phyloP scores from a whole-genome alignment of 35 echinoderm and acorn worm genomes.

The Lytechinus pictus region DNA sequence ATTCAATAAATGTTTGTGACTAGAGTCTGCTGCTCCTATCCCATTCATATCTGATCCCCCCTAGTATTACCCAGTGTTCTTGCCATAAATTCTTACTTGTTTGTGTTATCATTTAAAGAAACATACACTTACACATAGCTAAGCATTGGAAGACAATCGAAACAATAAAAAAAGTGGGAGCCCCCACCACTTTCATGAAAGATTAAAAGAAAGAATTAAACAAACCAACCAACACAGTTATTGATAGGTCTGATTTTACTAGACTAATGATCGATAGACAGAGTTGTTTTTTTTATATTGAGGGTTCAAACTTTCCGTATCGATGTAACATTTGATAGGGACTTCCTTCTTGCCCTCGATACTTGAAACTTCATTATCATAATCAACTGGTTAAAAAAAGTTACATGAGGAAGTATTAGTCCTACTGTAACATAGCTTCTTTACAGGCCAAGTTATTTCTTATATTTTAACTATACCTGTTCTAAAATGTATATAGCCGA shows the following conservation, averaged over 20 bases:
- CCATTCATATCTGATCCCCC: too few relatives aligned
- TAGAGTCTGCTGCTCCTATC: too few relatives aligned
- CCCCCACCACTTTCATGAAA: too few relatives aligned
- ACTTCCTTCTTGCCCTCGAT: background rate
- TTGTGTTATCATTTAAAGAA: too few relatives aligned
- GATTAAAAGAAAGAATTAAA: too few relatives aligned
- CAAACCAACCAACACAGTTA: background rate
- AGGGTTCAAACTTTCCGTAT: background rate
- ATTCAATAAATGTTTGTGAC: too few relatives aligned
- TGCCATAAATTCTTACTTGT: too few relatives aligned
- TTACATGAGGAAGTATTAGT: background rate
- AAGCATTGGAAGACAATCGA: too few relatives aligned
- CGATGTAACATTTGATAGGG: slow-evolving; percentile 6
- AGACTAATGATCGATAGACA: background rate
- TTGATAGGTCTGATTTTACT: background rate
- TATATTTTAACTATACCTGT: background rate
- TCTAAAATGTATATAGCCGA: too few relatives aligned
- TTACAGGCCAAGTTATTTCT: background rate
- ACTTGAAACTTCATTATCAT: background rate
- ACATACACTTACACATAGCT: too few relatives aligned
- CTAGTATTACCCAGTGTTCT: too few relatives aligned
- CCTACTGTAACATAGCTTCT: background rate
- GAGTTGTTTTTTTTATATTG: background rate
- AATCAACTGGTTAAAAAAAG: background rate
- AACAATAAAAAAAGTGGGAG: too few relatives aligned